Base-by-base conservation (phyloP, 2,113 vertebrate genomes). In the Scatophagus argus region DNA sequence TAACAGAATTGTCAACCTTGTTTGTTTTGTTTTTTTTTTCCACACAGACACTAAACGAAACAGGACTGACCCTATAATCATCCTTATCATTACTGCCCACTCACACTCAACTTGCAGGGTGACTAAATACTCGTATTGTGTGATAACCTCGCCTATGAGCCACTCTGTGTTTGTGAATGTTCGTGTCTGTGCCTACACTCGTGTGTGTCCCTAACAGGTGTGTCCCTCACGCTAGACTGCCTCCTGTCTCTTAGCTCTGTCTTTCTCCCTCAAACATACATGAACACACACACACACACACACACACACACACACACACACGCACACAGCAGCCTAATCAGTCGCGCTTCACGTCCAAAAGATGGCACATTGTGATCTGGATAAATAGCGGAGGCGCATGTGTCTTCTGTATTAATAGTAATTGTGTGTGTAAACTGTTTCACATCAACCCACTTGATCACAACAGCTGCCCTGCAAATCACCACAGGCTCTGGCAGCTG, bases 401-500 rank as follows among this genome's bases (percentile, higher is more conserved):
- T 93, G 93, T 93, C 89, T 89, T 77, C 66, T 77, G 81, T 91
- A 94, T 95, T 95, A 95, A 93, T 95, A 93, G 93, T 94, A 94
- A 94, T 95, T 93, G 94, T 93, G 92, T 94, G 93, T 92, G 89
- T 94, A 94, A 94, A 95, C 91, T 92, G 90, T 89, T 91, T 94
- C 87, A 92, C 82, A 93, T 94, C 87, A 90, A 66, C 83, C 84
- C 79, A 32, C 82, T 90, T 77, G 86, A 77, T 82, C 67, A 87
- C 92, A 92, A 92, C 94, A 95, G 92, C 94, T 94, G 94, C 91
- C 91, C 87, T 49, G 81, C 87, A 93, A 92, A 94, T 93, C 91
- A 88, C 77, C 86, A 72, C 68, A 46, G 82, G 14, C 85, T 85
- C 84, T 43, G 74, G 84, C 92, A 93, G 91, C 92, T 93, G 93